Evolutionary conservation across 2,113 vertebrate species (phyloP).

Genomic region (Strigops habroptila): DNA sequence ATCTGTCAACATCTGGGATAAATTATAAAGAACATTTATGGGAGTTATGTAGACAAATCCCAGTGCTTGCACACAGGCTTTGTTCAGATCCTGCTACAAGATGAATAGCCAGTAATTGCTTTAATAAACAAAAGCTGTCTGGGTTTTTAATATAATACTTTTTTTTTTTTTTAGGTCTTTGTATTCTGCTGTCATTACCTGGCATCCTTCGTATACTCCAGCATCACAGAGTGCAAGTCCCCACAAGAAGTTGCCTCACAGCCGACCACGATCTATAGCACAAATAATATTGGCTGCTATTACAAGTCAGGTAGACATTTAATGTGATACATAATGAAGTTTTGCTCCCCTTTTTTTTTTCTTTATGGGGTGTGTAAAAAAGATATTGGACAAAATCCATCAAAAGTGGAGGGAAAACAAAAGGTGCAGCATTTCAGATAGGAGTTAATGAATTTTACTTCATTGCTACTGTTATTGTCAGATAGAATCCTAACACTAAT

Average conservation of each 20-base stretch:
- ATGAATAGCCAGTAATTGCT: background rate
- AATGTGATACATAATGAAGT: background rate
- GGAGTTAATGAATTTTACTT: background rate
- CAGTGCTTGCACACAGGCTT: background rate
- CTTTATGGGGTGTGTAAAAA: background rate
- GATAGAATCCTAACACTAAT: background rate
- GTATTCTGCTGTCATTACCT: conserved; percentile 74
- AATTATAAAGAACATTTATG: background rate
- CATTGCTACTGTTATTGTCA: background rate
- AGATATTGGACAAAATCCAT: background rate
- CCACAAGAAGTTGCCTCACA: conserved; percentile 94
- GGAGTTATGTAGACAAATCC: background rate
- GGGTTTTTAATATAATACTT: background rate
- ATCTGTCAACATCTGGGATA: conserved; percentile 19
- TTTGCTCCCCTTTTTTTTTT: background rate
- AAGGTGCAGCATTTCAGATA: background rate
- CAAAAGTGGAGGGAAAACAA: background rate
- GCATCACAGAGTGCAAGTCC: conserved; percentile 93
- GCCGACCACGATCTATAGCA: conserved; percentile 92
- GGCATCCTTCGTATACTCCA: conserved; percentile 96
- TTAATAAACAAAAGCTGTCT: conserved; percentile 7
- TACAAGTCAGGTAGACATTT: background rate
- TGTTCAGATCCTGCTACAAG: background rate
- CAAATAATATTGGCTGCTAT: conserved; percentile 23
- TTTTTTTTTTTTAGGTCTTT: background rate